Evolutionary conservation across 2,113 vertebrate genomes (phyloP).

Genomic region (Cyprinus carpio): DNA sequence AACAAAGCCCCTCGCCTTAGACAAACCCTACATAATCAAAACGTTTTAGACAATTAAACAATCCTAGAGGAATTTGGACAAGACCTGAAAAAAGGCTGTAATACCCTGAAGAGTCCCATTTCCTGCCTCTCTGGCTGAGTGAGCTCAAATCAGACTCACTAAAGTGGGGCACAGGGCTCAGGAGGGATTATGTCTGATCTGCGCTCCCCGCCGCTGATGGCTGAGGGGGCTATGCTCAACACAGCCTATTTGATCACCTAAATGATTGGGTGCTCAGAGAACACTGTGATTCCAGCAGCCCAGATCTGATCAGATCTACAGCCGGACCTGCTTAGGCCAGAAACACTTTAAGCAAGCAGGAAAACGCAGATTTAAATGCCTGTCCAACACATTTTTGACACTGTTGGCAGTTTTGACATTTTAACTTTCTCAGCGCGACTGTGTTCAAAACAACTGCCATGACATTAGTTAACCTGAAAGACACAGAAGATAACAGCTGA

Average conservation of each 20-base stretch:
- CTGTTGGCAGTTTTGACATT: not conserved
- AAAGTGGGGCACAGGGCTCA: conserved; percentile 55
- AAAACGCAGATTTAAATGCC: not conserved
- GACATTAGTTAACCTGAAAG: not conserved
- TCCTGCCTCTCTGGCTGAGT: conserved; percentile 3
- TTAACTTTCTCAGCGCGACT: not conserved
- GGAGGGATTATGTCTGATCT: conserved; percentile 57
- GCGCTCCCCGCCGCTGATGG: conserved; percentile 9
- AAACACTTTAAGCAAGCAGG: not conserved
- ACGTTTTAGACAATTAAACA: conserved; percentile 39
- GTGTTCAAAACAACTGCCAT: not conserved
- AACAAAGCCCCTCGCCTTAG: not conserved
- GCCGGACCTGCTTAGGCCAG: not conserved
- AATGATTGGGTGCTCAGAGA: conserved; percentile 32
- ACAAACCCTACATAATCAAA: conserved; percentile 5
- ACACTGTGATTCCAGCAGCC: conserved; percentile 23
- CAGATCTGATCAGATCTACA: not conserved
- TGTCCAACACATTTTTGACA: not conserved
- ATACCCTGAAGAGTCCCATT: not conserved
- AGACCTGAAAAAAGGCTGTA: not conserved
- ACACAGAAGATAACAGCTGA: too few species aligned
- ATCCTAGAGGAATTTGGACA: conserved; percentile 41
- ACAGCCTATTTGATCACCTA: conserved; percentile 33
- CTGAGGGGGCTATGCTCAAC: conserved; percentile 9
- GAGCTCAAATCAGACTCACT: conserved; percentile 45